Conservation (phyloP, 2,888 invertebrate species). For the Parnassius glacialis region DNA sequence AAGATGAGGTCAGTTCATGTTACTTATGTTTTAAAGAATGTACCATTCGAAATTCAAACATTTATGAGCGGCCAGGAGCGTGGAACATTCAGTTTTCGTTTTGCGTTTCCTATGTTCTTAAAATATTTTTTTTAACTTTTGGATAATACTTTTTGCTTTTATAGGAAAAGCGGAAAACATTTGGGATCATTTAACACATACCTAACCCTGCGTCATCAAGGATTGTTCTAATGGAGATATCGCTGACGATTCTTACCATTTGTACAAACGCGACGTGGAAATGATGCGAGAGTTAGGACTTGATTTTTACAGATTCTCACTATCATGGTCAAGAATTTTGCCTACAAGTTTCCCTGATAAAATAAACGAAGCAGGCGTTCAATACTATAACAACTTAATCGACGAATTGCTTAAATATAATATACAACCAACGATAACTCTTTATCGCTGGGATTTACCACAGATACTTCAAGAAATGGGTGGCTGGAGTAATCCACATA, state of each 20-base stretch:
- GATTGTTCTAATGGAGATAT: slow-evolving; percentile 76
- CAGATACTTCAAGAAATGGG: slow-evolving; percentile 33
- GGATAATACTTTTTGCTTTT: slow-evolving; percentile 23
- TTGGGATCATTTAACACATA: slow-evolving; percentile 82
- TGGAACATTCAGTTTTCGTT: too few relatives aligned
- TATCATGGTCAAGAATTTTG: slow-evolving; percentile 47
- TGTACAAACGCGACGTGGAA: too few relatives aligned
- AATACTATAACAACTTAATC: slow-evolving; percentile 82
- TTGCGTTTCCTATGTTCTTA: background rate
- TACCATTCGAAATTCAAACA: too few relatives aligned
- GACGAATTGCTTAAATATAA: slow-evolving; percentile 72
- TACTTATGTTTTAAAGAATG: too few relatives aligned
- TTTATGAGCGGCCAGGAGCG: too few relatives aligned
- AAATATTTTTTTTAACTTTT: background rate
- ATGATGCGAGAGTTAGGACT: too few relatives aligned
- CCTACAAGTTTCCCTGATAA: slow-evolving; percentile 56
- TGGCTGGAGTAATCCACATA: too few relatives aligned
- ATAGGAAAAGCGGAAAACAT: slow-evolving; percentile 79
- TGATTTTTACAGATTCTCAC: slow-evolving; percentile 78
- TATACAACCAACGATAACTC: slow-evolving; percentile 78
- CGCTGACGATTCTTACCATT: slow-evolving; percentile 78
- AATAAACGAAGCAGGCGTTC: slow-evolving; percentile 79
- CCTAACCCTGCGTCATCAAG: slow-evolving; percentile 34
- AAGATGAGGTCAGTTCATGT: too few relatives aligned
- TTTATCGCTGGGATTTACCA: slow-evolving; percentile 81